These are phyloP conservation scores for Gorsachius magnificus DNA, from an alignment of 2,797 vertebrate species.

Conservation along the genomic window DNA sequence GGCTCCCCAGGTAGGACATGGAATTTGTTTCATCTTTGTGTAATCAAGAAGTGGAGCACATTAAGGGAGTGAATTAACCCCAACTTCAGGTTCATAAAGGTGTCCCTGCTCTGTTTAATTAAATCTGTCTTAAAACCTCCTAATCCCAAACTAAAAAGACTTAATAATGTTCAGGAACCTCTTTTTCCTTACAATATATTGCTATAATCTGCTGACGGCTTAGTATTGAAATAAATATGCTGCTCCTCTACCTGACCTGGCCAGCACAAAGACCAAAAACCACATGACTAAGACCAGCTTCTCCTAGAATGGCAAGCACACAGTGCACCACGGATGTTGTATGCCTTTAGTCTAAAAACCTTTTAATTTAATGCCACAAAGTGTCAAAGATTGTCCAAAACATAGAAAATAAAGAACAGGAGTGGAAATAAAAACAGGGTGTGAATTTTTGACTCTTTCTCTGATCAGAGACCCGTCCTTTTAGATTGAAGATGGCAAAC, in stretches of 20 bases:
- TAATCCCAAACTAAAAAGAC: slow-evolving; percentile 72
- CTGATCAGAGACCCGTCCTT: not conserved
- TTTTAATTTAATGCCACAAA: not conserved
- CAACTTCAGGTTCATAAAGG: slow-evolving; percentile 58
- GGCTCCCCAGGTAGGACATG: not conserved
- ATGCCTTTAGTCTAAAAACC: not conserved
- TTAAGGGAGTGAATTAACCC: slow-evolving; percentile 27
- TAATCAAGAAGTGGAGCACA: slow-evolving; percentile 33
- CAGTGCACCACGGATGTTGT: not conserved
- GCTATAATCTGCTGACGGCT: slow-evolving; percentile 63
- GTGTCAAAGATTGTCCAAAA: not conserved
- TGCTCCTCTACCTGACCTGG: slow-evolving; percentile 17
- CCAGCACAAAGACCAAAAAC: not conserved
- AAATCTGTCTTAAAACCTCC: slow-evolving; percentile 76
- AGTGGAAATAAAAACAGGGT: not conserved
- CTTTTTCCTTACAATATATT: slow-evolving; percentile 52
- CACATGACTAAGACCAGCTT: not conserved
- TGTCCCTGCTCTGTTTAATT: slow-evolving; percentile 72
- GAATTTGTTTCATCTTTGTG: slow-evolving; percentile 56
- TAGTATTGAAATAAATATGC: slow-evolving; percentile 53
- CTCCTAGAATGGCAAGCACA: not conserved
- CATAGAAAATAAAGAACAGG: not conserved
- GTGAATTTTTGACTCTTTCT: not conserved
- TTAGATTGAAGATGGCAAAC: not conserved
- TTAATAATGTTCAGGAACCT: slow-evolving; percentile 63